A percentile compares a stretch with the other conserved stretches of the same genome.
Conservation (phyloP, 2,113 vertebrate genomes). For the Sander lucioperca region DNA sequence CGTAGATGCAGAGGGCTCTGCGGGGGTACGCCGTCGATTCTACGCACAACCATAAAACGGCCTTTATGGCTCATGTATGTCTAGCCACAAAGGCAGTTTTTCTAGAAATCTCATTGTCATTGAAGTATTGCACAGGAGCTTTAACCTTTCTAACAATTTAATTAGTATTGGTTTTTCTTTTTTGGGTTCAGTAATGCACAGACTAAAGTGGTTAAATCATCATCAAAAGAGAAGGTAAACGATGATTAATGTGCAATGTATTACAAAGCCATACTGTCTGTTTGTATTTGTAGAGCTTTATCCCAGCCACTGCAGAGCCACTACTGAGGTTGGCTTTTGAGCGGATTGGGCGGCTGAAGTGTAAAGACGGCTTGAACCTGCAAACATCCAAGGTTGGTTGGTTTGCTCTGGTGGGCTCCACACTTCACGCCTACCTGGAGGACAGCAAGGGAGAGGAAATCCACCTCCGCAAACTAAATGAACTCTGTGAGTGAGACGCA, state of each 20-base stretch:
- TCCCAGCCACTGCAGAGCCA: constrained; percentile 86
- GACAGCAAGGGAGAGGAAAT: constrained; percentile 86
- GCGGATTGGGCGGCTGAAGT: constrained; percentile 90
- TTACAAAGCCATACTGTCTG: neutral
- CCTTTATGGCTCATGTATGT: constrained; percentile 16
- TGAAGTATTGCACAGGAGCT: neutral
- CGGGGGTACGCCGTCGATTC: too few species aligned
- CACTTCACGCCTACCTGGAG: constrained; percentile 83
- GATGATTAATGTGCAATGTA: neutral
- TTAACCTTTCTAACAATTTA: constrained; percentile 4
- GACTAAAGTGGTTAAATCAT: constrained; percentile 4
- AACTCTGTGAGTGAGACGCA: constrained; percentile 90
- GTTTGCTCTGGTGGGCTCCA: constrained; percentile 90
- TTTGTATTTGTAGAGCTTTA: constrained; percentile 82
- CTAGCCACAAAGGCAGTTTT: neutral
- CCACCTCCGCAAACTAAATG: constrained; percentile 92
- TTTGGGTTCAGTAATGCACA: constrained; percentile 1
- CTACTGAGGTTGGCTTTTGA: constrained; percentile 89
- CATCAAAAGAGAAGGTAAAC: neutral
- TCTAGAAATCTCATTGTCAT: neutral
- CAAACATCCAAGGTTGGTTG: constrained; percentile 90
- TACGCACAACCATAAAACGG: too few species aligned
- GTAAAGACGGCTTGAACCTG: constrained; percentile 93
- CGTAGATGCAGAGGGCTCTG: too few species aligned
- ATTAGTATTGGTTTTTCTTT: neutral